Evolutionary conservation across 1,140 invertebrate genomes (phyloP).

Genomic region (Eulimnadia texana): DNA sequence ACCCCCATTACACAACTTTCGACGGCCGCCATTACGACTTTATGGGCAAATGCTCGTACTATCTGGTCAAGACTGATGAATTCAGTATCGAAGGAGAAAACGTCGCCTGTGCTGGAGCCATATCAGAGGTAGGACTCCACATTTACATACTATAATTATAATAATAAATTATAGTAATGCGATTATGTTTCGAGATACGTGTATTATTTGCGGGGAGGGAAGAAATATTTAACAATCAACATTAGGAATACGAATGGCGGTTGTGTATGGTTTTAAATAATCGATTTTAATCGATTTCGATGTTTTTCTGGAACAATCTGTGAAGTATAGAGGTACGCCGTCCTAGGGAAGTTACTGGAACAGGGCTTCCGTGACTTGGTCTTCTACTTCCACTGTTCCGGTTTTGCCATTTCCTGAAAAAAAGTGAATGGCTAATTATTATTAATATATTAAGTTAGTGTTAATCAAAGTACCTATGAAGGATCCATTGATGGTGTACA

Average conservation of each 20-base stretch:
- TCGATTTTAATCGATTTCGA: not conserved
- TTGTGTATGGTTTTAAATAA: not conserved
- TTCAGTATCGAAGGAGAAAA: conserved; percentile 66
- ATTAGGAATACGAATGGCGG: too few species aligned
- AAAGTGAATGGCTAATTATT: too few species aligned
- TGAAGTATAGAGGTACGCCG: conserved; percentile 2
- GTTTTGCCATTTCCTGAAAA: not conserved
- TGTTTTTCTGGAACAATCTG: not conserved
- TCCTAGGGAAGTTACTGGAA: not conserved
- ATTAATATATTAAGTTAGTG: too few species aligned
- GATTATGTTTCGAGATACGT: not conserved
- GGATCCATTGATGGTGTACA: conserved; percentile 14
- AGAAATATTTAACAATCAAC: not conserved
- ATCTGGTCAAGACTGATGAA: conserved; percentile 49
- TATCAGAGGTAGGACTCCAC: conserved; percentile 42
- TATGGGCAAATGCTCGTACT: conserved; percentile 77
- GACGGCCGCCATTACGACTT: conserved; percentile 72
- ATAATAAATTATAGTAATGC: too few species aligned
- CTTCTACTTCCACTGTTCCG: not conserved
- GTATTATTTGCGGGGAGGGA: not conserved
- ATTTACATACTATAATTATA: not conserved
- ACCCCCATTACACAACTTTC: conserved; percentile 81
- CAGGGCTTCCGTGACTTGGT: not conserved
- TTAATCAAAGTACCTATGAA: conserved; percentile 12
- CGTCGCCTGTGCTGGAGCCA: conserved; percentile 56